Evolutionary conservation across 2,888 invertebrate genomes (phyloP), one percentile per base, ranked within the genome.

Genomic region (Cephus pygmeus): DNA sequence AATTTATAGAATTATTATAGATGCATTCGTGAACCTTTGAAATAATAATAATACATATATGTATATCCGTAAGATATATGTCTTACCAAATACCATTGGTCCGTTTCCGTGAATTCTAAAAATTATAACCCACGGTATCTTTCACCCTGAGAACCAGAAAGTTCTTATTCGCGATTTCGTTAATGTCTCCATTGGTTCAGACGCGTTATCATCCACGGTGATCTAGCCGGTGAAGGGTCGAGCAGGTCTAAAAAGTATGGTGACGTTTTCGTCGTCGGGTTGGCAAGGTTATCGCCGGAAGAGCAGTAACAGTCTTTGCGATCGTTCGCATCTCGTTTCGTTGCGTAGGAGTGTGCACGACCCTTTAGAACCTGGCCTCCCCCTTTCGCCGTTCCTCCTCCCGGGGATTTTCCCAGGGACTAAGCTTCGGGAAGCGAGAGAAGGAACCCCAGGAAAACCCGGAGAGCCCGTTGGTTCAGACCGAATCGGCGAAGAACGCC

Each of bases 401-500:
- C 34, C 35, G 74, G 74, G 36, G 34, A 34, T 34, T 74, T 74
- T 33, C 36, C 74, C 34, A 30, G 74, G 74, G 36, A 34, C 34
- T 74, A 34, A 74, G 75, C 75, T 71, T 69, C 15, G 6, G 34
- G 33, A 34, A 30, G 68, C 35, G 75, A 69, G 34, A 73, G 76
- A 81, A 40, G 78, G 80, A 81, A 34, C 12, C 15, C 34, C 34
- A 79, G 69, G 15, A 76, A 69, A 30, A 73, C 69, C 75, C 78
- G 35, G 75, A 75, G 68, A 75, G 75, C 75, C 35, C 75, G 75
- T 73, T 34, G 35, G 34, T 40, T 74, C 74, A 68, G 69, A 76
- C 31, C 56, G 76, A 77, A 77, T 79, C 79, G 73, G 40, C 79
- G 76, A 74, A 76, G 79, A 79, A 76, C 79, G 71, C 82, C 84